Conservation (phyloP, 1,140 invertebrate species). For the Drosophila parabipectinata region DNA sequence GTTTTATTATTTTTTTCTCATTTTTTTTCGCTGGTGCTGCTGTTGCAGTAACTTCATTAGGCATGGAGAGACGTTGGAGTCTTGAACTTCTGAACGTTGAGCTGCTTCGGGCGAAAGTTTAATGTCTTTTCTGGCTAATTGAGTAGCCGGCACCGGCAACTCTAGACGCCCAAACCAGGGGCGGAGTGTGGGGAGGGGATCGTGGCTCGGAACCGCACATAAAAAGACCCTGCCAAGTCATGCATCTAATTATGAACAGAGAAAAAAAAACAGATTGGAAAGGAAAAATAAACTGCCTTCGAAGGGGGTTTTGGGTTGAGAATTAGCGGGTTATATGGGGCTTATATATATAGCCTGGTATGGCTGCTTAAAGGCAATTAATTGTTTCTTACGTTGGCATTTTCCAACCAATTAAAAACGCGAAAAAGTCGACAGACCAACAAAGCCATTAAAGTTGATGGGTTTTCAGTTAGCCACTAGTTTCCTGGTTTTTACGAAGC, state of each 20-base stretch:
- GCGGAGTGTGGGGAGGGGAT: not conserved
- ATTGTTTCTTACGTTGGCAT: slow-evolving; percentile 63
- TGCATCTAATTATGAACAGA: slow-evolving; percentile 76
- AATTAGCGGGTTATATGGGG: not conserved
- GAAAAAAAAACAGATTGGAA: slow-evolving; percentile 46
- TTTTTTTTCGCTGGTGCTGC: not conserved
- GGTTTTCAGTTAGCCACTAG: slow-evolving; percentile 21
- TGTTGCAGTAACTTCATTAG: slow-evolving; percentile 67
- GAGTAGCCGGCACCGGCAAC: slow-evolving; percentile 49
- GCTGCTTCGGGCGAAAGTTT: slow-evolving; percentile 66
- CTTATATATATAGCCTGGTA: slow-evolving; percentile 25
- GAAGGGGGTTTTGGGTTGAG: not conserved
- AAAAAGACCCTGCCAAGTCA: slow-evolving; percentile 73
- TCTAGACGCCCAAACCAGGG: slow-evolving; percentile 1
- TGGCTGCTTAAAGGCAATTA: slow-evolving; percentile 66
- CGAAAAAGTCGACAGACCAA: slow-evolving; percentile 21
- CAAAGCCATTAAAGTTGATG: slow-evolving; percentile 24
- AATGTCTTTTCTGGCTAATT: slow-evolving; percentile 81
- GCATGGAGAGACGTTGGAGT: slow-evolving; percentile 41
- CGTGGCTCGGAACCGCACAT: slow-evolving; percentile 30
- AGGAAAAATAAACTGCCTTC: slow-evolving; percentile 8
- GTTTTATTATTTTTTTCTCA: slow-evolving; percentile 1
- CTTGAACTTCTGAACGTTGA: slow-evolving; percentile 34
- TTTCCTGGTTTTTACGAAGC: slow-evolving; percentile 14
- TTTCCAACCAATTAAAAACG: slow-evolving; percentile 55